A percentile compares a stretch with the other conserved stretches of the same genome.
Evolutionary conservation across 2,888 invertebrate species (phyloP).

Genomic region (Hylaea fasciaria): DNA sequence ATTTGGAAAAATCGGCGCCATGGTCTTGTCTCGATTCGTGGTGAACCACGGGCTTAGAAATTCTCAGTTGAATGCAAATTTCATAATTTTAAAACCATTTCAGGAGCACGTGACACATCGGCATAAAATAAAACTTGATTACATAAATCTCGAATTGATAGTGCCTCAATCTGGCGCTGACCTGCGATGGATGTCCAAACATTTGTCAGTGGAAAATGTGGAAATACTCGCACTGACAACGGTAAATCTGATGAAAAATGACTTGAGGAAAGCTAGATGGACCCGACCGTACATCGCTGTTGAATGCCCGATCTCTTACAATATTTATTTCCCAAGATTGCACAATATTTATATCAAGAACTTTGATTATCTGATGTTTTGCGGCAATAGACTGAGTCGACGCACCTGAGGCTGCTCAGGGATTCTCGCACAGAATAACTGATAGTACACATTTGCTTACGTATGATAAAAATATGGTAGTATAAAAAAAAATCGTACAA

Average conservation of each 20-base stretch:
- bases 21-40: too few species aligned
- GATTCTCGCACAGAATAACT: too few species aligned
- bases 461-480: too few species aligned
- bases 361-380: constrained; percentile 5
- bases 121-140: background rate
- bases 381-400: background rate
- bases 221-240: background rate
- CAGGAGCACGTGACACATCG: too few species aligned
- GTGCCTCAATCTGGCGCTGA: background rate
- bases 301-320: constrained; percentile 2
- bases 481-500: too few species aligned
- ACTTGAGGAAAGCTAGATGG: background rate
- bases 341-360: too few species aligned
- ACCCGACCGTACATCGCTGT: constrained; percentile 1
- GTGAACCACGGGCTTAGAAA: background rate
- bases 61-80: background rate
- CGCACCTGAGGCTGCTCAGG: too few species aligned
- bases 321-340: constrained; percentile 5
- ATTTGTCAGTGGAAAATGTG: background rate
- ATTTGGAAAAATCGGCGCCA: too few species aligned
- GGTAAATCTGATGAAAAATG: constrained; percentile 5
- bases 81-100: background rate
- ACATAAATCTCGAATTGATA: background rate
- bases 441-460: too few species aligned
- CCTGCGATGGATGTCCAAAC: background rate